Base-by-base conservation (phyloP, 2,113 vertebrate species). In the Aspidoscelis tigris region DNA sequence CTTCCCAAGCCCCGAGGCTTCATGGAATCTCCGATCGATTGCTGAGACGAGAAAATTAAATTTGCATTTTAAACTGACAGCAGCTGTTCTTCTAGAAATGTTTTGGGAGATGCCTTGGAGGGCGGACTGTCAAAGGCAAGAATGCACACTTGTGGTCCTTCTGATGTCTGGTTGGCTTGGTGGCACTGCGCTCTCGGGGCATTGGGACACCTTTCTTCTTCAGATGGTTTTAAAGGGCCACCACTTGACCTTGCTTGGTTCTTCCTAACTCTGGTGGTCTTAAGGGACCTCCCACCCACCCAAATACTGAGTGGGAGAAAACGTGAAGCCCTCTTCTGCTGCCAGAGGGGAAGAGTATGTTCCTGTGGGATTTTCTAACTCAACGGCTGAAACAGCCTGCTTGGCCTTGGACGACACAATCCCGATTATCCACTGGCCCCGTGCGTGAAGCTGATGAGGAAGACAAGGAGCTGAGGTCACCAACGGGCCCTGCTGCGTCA, bases 41-140 rank as follows among this genome's bases (percentile, higher is more conserved):
- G 7, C 26, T 69, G 65, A 83, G 74, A 77, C 65, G 58, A 70
- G 74, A 77, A 77, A 84, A 84, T 84, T 77, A 84, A 77, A 84
- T 84, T 84, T 84, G 82, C 74, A 84, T 84, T 84, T 84, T 77
- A 84, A 84, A 84, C 82, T 77, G 82, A 77, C 82, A 84, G 82
- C 82, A 84, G 82, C 82, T 84, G 82, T 84, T 77, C 74, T 26
- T 43, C 64, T 70, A 24, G 33, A 69, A 77, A 70, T 58, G 82
- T 55, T 84, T 76, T 65, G 4, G 55, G 20, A 79, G 68, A 70
- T 44, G 82, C 74, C 82, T 77, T 3, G 47, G 21, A 41, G 82
- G 82, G 47, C 8, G 58, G 74, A 70, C 43, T 55, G 70, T 76
- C 74, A 41, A 58, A 43, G 75, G 65, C 47, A 70, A n/a, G 70